Evolutionary conservation across 2,888 invertebrate genomes (phyloP), one percentile per base, ranked within the genome.

Genomic region (Drosophila anceps): DNA sequence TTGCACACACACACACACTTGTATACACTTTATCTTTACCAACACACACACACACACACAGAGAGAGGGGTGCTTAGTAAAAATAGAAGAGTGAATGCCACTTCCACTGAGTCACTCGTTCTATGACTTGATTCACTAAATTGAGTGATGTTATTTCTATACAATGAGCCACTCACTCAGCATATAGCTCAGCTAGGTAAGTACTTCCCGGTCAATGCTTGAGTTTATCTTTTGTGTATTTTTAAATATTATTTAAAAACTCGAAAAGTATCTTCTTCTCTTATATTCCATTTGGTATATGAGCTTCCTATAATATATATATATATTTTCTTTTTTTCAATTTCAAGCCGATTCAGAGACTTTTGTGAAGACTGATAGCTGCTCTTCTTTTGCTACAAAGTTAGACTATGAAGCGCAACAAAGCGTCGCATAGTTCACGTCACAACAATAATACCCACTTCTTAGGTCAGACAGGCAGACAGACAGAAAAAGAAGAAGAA

Each of bases 361-460:
- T 29, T 8, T 39, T 39, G n/a, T 39, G 20, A 12, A 24, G 20
- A 20, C 20, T 44, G 24, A 44, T 24, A 13, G 8, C 33, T 39
- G 4, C 0, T n/a, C 13, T 35, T 33, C 4, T 12, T 35, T 13
- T 27, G 8, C 1, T 1, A 24, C 35, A 15, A 35, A 33, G 18
- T 33, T 33, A 27, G 18, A 53, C 53, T 37, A 13, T 9, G 24
- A 27, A 4, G 8, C 31, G 31, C 24, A 51, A 15, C 53, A 8
- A 15, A 35, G 57, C n/a, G 73, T 48, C 24, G 55, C 57, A 61
- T 37, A 59, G 31, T 64, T 37, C 15, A 53, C 60, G 27, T 64
- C 41, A 33, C 44, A 67, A 48, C 51, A 66, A 71, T 71, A 58
- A 71, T 71, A 62, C 80, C 76, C 80, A 54, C 13, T 61, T 29